Conservation (phyloP, 2,888 invertebrate species). For the Cecidostiba fungosa region DNA sequence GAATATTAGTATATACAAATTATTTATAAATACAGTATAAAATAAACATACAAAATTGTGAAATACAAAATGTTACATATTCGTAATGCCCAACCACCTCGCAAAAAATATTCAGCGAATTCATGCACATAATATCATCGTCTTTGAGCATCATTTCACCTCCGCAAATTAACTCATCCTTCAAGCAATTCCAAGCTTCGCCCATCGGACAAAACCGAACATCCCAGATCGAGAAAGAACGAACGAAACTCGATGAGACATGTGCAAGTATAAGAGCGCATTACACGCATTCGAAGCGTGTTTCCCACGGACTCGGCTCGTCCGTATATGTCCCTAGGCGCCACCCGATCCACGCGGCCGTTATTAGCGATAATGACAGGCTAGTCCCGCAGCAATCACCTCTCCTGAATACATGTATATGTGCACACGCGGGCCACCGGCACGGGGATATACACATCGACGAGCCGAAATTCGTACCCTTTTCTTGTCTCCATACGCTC, state of each 20-base stretch:
- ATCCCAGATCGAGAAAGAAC: background rate
- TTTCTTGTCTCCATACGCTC: background rate
- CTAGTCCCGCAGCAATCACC: constrained; percentile 53
- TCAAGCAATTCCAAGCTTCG: background rate
- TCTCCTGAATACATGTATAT: background rate
- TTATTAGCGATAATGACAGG: constrained; percentile 71
- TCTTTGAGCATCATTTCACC: background rate
- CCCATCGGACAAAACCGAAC: background rate
- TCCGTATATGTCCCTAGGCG: constrained; percentile 68
- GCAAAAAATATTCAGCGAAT: too few relatives aligned
- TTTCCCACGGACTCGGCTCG: constrained; percentile 69
- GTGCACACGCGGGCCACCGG: background rate
- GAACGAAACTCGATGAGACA: background rate
- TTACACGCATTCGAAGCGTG: constrained; percentile 58
- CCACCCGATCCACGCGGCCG: constrained; percentile 65
- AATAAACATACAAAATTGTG: too few relatives aligned
- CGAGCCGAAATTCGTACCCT: background rate
- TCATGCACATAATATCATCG: too few relatives aligned
- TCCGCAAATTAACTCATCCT: background rate
- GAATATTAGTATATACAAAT: too few relatives aligned
- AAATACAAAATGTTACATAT: too few relatives aligned
- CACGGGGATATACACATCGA: background rate
- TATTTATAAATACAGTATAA: too few relatives aligned
- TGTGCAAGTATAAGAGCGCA: background rate
- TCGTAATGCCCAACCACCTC: too few relatives aligned